Evolutionary conservation across 2,888 invertebrate species (phyloP).

Genomic region (Digitonthophagus gazella): DNA sequence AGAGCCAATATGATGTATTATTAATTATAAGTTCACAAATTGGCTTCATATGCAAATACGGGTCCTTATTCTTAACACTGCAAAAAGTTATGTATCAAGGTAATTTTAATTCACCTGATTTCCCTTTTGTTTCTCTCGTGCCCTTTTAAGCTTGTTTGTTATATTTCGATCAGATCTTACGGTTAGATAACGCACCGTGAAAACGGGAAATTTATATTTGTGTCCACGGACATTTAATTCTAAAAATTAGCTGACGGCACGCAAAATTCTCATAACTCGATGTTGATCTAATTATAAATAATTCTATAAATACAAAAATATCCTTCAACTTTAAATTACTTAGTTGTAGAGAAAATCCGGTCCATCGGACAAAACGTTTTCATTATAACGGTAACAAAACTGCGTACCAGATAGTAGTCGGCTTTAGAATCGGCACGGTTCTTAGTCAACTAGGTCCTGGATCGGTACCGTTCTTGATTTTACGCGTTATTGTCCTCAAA

Average conservation of each 20-base stretch:
- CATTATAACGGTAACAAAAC: not conserved
- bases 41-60: too few species aligned
- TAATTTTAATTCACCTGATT: too few species aligned
- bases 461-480: constrained; percentile 19
- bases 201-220: not conserved
- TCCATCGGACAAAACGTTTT: not conserved
- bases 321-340: not conserved
- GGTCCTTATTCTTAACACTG: too few species aligned
- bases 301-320: not conserved
- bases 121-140: too few species aligned
- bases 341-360: not conserved
- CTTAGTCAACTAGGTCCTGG: not conserved
- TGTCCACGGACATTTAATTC: not conserved
- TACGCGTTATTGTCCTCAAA: constrained; percentile 22
- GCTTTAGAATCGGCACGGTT: not conserved
- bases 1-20: too few species aligned
- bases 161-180: too few species aligned
- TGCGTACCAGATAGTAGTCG: not conserved
- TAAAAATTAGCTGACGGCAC: not conserved
- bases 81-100: too few species aligned
- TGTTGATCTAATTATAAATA: not conserved
- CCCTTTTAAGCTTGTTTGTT: too few species aligned
- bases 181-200: not conserved
- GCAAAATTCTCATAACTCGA: not conserved
- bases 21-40: too few species aligned